Evolutionary conservation across 2,113 vertebrate genomes (phyloP), one percentile per base, ranked within the genome.

Genomic region (Tangachromis dhanisi): DNA sequence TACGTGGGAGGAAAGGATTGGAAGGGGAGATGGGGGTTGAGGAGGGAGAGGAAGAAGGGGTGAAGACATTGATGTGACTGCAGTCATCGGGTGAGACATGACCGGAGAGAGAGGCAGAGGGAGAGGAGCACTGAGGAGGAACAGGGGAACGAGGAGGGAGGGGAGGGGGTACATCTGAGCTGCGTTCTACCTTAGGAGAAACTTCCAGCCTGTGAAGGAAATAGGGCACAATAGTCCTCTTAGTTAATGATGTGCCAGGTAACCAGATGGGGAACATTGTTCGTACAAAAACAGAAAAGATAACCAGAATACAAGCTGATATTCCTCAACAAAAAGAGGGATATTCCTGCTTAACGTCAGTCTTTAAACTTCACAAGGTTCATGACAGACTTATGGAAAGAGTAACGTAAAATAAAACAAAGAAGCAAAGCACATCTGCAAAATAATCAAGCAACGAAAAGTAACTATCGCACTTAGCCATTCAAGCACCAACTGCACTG

Each of bases 161-260:
- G 89, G 93, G 92, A 96, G 89, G 95, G 96, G 97, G 95, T 93
- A 95, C 96, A 80, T 97, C 97, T 96, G 97, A 97, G 97, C 96
- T 97, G 97, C 97, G 96, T 98, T 98, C 98, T 98, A 98, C 97
- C 97, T 97, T 97, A 98, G 98, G 97, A 98, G 98, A 98, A 97
- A 98, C 97, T 97, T 99, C 97, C 98, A 98, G 98, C 97, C 98
- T 99, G 98, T 97, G 97, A 97, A 98, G 97, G 98, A 97, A 97
- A 98, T 93, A 95, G 94, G 97, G 97, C 97, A 98, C 94, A 97
- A 97, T 97, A 96, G 95, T 97, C 97, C 96, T 97, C 97, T 97
- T 96, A 97, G 97, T 98, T 97, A 98, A 96, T 96, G 93, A 95
- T 89, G 94, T 91, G 94, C 91, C 94, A 92, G 79, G 76, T 88